These are phyloP conservation scores for Bubo bubo DNA, from an alignment of 2,113 vertebrate species.

Conservation along the genomic window DNA sequence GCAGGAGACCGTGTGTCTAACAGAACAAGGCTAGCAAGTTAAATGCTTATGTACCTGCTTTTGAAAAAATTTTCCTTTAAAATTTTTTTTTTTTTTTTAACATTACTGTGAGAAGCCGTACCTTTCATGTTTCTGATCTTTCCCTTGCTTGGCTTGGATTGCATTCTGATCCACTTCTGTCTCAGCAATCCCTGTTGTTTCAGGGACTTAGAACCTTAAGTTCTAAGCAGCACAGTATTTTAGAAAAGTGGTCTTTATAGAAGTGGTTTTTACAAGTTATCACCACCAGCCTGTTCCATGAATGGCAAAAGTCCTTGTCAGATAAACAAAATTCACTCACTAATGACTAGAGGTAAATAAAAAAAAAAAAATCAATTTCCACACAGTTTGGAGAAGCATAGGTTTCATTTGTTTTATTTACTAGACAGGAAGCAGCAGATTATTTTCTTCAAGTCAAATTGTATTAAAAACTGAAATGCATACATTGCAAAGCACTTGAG, in stretches of 20 bases:
- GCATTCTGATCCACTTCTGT: not conserved
- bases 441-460: conserved; percentile 12
- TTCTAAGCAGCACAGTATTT: not conserved
- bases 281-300: not conserved
- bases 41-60: not conserved
- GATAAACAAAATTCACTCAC: not conserved
- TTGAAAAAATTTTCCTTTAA: not conserved
- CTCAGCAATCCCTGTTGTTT: not conserved
- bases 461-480: not conserved
- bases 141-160: not conserved
- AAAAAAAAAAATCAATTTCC: not conserved
- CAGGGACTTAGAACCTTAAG: not conserved
- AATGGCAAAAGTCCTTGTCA: not conserved
- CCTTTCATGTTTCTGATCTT: not conserved
- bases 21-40: not conserved
- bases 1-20: not conserved
- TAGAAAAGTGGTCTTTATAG: not conserved
- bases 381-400: not conserved
- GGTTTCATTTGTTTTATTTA: conserved; percentile 44
- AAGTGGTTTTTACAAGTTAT: not conserved
- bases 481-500: not conserved
- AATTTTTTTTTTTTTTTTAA: not conserved
- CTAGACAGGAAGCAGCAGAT: conserved; percentile 23
- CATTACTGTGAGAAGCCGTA: not conserved
- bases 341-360: not conserved